phyloP scores from a whole-genome alignment of 2,797 vertebrate genomes.

The Harpagifer antarcticus region DNA sequence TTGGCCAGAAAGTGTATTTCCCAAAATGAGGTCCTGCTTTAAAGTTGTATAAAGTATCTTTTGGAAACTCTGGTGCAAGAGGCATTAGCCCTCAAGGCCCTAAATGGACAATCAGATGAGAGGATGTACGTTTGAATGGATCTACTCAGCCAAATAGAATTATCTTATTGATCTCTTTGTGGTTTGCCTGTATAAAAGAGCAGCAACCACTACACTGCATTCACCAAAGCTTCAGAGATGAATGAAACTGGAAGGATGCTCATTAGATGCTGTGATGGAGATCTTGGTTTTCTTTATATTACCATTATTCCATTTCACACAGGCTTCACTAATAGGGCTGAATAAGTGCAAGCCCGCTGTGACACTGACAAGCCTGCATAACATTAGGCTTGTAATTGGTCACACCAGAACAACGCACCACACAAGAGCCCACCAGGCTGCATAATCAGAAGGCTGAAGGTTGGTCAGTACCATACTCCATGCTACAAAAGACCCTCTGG shows the following conservation, averaged over 20 bases:
- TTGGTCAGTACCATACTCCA: background rate
- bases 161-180: conserved; percentile 20
- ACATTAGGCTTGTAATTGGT: conserved; percentile 10
- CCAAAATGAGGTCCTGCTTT: background rate
- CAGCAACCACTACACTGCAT: background rate
- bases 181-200: conserved; percentile 1
- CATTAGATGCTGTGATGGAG: conserved; percentile 5
- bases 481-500: background rate
- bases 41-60: background rate
- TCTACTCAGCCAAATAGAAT: conserved; percentile 10
- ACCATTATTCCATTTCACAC: conserved; percentile 17
- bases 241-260: conserved; percentile 4
- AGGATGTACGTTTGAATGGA: background rate
- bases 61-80: background rate
- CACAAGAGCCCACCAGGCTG: background rate
- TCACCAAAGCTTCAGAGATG: conserved; percentile 3
- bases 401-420: conserved; percentile 19
- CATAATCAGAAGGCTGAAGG: conserved; percentile 1
- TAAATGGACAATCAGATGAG: background rate
- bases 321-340: background rate
- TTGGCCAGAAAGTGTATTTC: background rate
- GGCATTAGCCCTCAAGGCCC: background rate
- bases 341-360: conserved; percentile 9
- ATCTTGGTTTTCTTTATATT: conserved; percentile 8
- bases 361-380: conserved; percentile 22